Conservation (phyloP, 2,888 invertebrate species). For the Drepanosiphum platanoidis region DNA sequence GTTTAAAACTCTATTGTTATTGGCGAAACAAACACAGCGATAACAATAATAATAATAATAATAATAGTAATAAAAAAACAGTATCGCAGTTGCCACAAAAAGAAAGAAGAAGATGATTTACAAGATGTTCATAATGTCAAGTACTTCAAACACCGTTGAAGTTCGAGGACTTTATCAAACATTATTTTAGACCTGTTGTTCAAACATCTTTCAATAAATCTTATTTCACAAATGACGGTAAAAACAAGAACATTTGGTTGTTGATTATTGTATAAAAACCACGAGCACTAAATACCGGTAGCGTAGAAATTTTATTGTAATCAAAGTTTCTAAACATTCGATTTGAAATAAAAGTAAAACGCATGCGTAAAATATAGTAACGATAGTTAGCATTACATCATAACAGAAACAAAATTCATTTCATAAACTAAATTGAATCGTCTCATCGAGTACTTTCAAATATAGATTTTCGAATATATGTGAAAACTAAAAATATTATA, state of each 20-base stretch:
- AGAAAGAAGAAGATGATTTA: background rate
- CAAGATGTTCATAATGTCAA: background rate
- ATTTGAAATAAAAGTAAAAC: no score
- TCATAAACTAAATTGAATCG: no score
- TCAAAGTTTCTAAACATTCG: no score
- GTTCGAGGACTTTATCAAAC: background rate
- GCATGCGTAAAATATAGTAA: no score
- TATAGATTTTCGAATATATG: no score
- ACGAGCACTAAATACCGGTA: background rate
- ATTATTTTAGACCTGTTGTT: background rate
- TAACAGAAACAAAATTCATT: no score
- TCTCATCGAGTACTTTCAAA: no score
- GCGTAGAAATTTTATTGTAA: background rate
- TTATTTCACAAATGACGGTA: background rate
- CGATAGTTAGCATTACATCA: no score
- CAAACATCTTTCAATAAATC: background rate
- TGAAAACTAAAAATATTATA: no score
- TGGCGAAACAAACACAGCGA: background rate
- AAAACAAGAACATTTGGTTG: background rate
- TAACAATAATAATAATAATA: no score
- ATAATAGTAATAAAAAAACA: background rate
- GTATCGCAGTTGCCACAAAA: background rate
- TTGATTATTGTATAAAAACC: background rate
- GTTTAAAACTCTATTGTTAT: background rate
- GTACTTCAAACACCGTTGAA: background rate